Base-by-base conservation (phyloP, 2,797 vertebrate species). In the Brachymystax lenok region DNA sequence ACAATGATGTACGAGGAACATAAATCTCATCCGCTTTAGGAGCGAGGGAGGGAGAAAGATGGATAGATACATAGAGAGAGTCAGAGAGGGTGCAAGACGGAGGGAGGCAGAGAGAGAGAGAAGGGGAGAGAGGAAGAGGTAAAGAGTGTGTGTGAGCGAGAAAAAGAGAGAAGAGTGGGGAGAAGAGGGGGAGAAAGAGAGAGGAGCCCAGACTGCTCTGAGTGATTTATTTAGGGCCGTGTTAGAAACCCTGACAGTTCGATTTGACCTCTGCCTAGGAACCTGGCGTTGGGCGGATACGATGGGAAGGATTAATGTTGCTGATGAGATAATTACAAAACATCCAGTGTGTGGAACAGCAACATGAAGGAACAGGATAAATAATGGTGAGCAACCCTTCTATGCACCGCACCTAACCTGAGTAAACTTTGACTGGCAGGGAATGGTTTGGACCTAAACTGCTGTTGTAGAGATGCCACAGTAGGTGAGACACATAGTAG, bases 191-290 rank as follows among this genome's bases (percentile, higher is more conserved):
- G 28, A n/a, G n/a, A 27, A 40, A 14, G 28, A 24, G 68, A 67
- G 51, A 68, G 73, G 19, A 50, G 33, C 63, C 79, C 50, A 50
- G 66, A 76, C 69, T 33, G 33, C 54, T 7, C 3, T 14, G 19
- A 30, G 33, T 40, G 77, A 82, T 82, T 89, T 77, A 89, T 87
- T 88, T 84, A 74, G 80, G 87, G 85, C 80, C 81, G 73, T 74
- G 4, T 76, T 69, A 64, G 84, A 86, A 72, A 79, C 77, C 54
- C 79, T 75, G 68, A 84, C 82, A 74, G 83, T 87, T 84, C 74
- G 80, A 35, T 87, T 85, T 86, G 35, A 84, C 74, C 64, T n/a
- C 73, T 76, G 68, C 78, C 56, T 74, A 77, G 50, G 75, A 67
- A 68, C 59, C 1, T 71, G 82, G 77, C 69, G 68, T 69, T 67